Percentiles rank a stretch among this genome's conserved stretches.
Conservation (phyloP, 2,113 vertebrate genomes). For the Erinaceus europaeus region DNA sequence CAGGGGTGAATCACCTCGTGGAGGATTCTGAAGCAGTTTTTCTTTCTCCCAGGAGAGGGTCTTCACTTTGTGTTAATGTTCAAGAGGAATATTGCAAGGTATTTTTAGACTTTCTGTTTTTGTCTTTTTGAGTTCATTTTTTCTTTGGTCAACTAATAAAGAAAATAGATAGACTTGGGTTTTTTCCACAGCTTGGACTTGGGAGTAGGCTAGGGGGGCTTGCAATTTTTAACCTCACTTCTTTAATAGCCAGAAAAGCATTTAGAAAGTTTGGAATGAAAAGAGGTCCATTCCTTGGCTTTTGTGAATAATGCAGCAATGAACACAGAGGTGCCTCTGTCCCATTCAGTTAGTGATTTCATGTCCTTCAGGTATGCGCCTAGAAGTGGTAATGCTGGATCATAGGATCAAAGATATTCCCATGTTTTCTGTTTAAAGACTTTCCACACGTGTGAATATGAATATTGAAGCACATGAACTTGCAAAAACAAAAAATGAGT, state of each 20-base stretch:
- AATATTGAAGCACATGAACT: no score
- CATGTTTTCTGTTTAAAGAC: no score
- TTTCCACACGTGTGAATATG: no score
- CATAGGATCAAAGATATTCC: no score
- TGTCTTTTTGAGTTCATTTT: not conserved
- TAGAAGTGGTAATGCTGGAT: no score
- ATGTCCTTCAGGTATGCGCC: no score
- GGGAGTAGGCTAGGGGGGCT: no score
- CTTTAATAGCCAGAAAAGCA: not conserved
- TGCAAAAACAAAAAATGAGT: no score
- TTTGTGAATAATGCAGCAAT: no score
- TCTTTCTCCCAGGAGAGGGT: not conserved
- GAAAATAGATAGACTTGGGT: not conserved
- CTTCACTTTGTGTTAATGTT: constrained; percentile 43
- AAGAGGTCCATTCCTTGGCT: no score
- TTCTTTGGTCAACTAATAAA: not conserved
- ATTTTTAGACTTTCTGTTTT: not conserved
- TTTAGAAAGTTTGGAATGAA: not conserved
- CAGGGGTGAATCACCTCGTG: not conserved
- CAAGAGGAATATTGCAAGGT: fast-evolving
- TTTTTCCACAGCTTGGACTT: not conserved
- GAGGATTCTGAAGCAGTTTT: not conserved
- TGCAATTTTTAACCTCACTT: not conserved
- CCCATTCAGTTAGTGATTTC: no score
- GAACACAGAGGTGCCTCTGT: no score